A percentile compares a stretch with the other conserved stretches of the same genome.
phyloP scores from a whole-genome alignment of 1,140 invertebrate genomes.

The Bombus cullumanus region DNA sequence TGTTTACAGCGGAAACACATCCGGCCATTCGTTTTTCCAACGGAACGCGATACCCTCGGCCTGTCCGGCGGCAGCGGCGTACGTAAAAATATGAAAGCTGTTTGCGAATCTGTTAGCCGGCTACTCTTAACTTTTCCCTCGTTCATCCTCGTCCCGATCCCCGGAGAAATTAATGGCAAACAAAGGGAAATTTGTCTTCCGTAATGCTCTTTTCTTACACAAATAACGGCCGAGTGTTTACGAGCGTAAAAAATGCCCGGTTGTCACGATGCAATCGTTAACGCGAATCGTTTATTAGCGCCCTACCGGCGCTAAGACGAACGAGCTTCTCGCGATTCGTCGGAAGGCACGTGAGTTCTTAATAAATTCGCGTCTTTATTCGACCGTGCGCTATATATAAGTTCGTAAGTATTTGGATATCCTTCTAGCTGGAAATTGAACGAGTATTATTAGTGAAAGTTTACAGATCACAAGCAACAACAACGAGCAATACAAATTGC shows the following conservation, averaged over 20 bases:
- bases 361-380: background rate
- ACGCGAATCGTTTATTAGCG: background rate
- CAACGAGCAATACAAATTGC: background rate
- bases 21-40: conserved; percentile 3
- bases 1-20: conserved; percentile 35
- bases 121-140: conserved; percentile 7
- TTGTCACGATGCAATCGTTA: conserved; percentile 1
- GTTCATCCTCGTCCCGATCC: background rate
- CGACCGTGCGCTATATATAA: background rate
- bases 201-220: conserved; percentile 3
- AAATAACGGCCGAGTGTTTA: background rate
- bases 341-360: conserved; percentile 6
- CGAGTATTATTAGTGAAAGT: background rate
- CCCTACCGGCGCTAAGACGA: background rate
- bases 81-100: conserved; percentile 34
- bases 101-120: conserved; percentile 38
- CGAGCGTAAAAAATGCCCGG: background rate
- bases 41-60: conserved; percentile 5
- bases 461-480: background rate
- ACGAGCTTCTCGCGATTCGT: background rate
- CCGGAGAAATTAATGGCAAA: conserved; percentile 29
- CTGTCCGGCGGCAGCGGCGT: too few species aligned
- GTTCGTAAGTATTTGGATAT: too few species aligned
- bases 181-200: conserved; percentile 32
- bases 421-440: background rate